Percentiles rank a stretch among this genome's conserved stretches.
Evolutionary conservation across 2,888 invertebrate genomes (phyloP).

Genomic region (Caenorhabditis sp.): DNA sequence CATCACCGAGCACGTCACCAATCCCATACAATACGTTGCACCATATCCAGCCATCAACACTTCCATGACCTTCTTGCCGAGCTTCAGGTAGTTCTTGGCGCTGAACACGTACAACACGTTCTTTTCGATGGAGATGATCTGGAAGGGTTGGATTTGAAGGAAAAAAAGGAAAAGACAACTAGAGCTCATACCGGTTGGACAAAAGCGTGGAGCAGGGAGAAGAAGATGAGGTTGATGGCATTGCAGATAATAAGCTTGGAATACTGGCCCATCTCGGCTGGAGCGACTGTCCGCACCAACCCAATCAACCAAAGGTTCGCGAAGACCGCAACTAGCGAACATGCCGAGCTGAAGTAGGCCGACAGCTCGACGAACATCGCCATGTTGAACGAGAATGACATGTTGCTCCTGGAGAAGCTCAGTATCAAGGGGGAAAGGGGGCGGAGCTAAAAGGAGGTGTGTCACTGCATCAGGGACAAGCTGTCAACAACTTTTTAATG

Average conservation of each 20-base stretch:
- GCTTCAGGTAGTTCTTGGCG: background rate
- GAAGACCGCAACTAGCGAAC: background rate
- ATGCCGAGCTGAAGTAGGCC: background rate
- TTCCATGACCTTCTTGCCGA: background rate
- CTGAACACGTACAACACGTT: slow-evolving; percentile 41
- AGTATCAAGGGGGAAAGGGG: no score
- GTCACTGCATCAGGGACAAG: no score
- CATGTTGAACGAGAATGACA: background rate
- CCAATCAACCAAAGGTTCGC: background rate
- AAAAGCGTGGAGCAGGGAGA: background rate
- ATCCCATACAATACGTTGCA: slow-evolving; percentile 19
- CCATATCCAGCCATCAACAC: slow-evolving; percentile 17
- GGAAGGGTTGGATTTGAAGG: no score
- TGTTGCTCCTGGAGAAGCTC: background rate
- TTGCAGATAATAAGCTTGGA: background rate
- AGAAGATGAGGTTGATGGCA: background rate
- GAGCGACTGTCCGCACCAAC: background rate
- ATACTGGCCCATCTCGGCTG: background rate
- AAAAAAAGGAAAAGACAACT: no score
- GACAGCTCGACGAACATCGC: slow-evolving; percentile 2
- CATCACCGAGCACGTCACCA: slow-evolving; percentile 19
- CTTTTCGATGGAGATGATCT: slow-evolving; percentile 35
- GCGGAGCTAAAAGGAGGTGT: no score
- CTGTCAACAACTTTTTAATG: no score
- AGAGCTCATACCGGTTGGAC: slow-evolving; percentile 14